Evolutionary conservation across 2,888 invertebrate genomes (phyloP), one percentile per base, ranked within the genome.

Genomic region (Acrobasis consociella): DNA sequence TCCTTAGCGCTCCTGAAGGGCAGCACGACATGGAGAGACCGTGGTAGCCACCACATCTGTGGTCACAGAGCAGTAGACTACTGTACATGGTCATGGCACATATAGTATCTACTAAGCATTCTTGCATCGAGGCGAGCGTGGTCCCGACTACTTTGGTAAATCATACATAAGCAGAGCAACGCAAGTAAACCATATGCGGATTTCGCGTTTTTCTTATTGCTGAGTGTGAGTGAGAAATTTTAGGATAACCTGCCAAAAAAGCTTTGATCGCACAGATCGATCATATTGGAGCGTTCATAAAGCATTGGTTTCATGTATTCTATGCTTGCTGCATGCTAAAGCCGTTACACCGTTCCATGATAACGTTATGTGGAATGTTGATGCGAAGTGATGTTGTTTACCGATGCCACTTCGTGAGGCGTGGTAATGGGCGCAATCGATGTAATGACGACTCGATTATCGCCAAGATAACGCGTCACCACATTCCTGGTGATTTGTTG

Each of bases 1-100:
- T 91, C 75, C 85, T 91, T 65, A 91, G 91, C 83, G 91, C 86
- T 65, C 90, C 91, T 68, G 91, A 86, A 67, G 91, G 91, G 70
- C 88, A 87, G 68, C 80, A 83, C 65, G 79, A 73, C 65, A 75
- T 77, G 65, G 79, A 83, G 64, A 77, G 67, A 80, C 78, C 70
- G 81, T 79, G 67, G 86, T 83, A 67, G 80, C 87, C 69, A 82
- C 83, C 76, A 85, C 89, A 72, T 90, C 91, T 60, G 87, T 91
- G 69, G 86, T 22, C 3, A 22, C 22, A 22, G 22, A 22, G 22
- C 1, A 22, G 22, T 3, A 22, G 22, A 22, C 22, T 2, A 22
- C 22, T 2, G 22, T 22, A n/a, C n/a, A n/a, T n/a, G 92, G 92
- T 81, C 91, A 89, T 82, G 91, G 91, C 84, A 91, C n/a, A n/a